phyloP scores from a whole-genome alignment of 2,113 vertebrate genomes.

The Raja brachyura region DNA sequence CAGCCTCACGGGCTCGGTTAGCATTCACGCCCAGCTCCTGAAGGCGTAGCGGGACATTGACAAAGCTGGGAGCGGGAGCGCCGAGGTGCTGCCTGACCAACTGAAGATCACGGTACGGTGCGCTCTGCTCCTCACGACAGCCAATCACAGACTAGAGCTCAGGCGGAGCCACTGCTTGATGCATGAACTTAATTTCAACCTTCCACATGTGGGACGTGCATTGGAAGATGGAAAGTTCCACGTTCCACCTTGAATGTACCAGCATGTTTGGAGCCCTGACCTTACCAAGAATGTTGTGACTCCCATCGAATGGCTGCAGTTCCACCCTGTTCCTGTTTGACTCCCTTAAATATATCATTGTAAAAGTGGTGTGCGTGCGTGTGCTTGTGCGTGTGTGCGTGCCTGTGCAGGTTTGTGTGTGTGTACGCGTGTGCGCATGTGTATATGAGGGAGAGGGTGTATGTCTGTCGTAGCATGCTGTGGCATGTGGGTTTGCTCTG shows the following conservation, averaged over 20 bases:
- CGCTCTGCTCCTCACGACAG: not conserved
- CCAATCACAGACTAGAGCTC: not conserved
- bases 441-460: too few species aligned
- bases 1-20: not conserved
- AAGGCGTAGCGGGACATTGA: not conserved
- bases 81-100: not conserved
- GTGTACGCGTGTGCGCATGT: not conserved
- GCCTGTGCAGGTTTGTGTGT: not conserved
- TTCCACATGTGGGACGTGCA: not conserved
- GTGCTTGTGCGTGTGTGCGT: not conserved
- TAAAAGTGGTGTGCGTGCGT: not conserved
- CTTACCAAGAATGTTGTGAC: constrained; percentile 14
- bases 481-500: not conserved
- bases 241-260: not conserved
- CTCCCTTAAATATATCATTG: not conserved
- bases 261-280: constrained; percentile 3
- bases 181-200: not conserved
- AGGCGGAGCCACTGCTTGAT: not conserved
- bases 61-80: not conserved
- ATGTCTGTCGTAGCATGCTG: too few species aligned
- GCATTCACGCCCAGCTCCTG: too few species aligned
- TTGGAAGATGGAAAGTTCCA: not conserved
- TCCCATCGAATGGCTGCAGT: not conserved
- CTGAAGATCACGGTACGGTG: too few species aligned
- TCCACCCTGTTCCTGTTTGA: not conserved